Conservation (phyloP, 37 sponge, comb jelly and placozoan species). For the Hormiphora californensis region DNA sequence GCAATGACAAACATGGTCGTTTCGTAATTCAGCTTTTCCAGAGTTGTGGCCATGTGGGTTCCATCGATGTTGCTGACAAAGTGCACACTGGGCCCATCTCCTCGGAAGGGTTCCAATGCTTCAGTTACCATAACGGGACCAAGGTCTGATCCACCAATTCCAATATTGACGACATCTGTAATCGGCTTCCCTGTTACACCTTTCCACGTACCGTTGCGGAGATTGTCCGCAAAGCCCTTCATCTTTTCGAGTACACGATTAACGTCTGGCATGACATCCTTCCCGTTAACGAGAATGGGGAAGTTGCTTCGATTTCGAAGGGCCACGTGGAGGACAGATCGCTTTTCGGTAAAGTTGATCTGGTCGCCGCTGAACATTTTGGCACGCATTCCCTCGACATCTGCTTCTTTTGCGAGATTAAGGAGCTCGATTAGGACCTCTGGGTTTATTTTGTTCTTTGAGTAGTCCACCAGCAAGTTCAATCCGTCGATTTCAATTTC, state of each 20-base stretch:
- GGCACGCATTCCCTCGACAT: conserved; percentile 77
- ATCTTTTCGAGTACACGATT: conserved; percentile 86
- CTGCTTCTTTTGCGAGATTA: conserved; percentile 75
- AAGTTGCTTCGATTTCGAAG: conserved; percentile 85
- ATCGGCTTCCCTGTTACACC: conserved; percentile 86
- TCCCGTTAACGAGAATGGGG: conserved; percentile 85
- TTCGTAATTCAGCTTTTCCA: conserved; percentile 66
- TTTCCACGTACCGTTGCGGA: conserved; percentile 93
- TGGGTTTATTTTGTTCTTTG: conserved; percentile 82
- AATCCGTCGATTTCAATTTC: background rate
- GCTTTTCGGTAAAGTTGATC: conserved; percentile 98
- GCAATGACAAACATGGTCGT: conserved; percentile 91
- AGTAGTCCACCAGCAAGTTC: conserved; percentile 82
- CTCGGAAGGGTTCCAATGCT: conserved; percentile 87
- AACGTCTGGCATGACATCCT: conserved; percentile 81
- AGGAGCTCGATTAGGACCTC: conserved; percentile 82
- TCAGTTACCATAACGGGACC: conserved; percentile 98
- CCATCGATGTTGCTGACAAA: conserved; percentile 98
- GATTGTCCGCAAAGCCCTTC: conserved; percentile 78
- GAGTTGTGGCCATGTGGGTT: conserved; percentile 81
- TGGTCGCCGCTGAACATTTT: conserved; percentile 89
- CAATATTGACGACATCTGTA: conserved; percentile 98
- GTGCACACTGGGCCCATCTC: conserved; percentile 78
- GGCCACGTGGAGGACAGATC: conserved; percentile 96
- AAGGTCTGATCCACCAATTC: conserved; percentile 98